These are phyloP conservation scores for Aramus guarauna DNA, from an alignment of 2,113 vertebrate genomes.

Conservation along the genomic window DNA sequence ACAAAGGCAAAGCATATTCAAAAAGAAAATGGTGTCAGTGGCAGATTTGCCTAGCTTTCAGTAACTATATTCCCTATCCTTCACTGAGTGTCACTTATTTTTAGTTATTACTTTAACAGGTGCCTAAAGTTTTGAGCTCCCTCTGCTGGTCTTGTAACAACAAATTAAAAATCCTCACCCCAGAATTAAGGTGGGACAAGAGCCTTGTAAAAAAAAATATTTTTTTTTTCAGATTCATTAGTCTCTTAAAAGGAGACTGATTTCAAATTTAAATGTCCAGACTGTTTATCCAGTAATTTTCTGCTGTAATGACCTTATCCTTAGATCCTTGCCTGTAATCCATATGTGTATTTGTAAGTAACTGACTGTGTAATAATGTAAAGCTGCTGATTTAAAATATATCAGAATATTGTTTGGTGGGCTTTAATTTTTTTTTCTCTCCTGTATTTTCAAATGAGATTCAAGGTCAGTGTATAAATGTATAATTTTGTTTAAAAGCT, in stretches of 20 bases:
- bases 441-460: neutral
- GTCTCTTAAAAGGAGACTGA: neutral
- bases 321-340: neutral
- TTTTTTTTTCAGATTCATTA: neutral
- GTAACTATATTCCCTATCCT: neutral
- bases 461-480: neutral
- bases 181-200: neutral
- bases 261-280: neutral
- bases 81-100: rapidly evolving
- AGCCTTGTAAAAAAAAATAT: neutral
- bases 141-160: neutral
- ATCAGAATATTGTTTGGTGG: neutral
- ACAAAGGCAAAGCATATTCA: neutral
- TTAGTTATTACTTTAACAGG: too few relatives aligned
- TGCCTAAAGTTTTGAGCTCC: neutral
- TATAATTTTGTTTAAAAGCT: neutral
- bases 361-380: neutral
- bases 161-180: neutral
- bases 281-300: neutral
- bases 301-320: neutral
- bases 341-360: neutral
- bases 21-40: too few relatives aligned
- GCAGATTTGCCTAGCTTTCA: neutral
- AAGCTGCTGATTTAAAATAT: neutral
- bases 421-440: neutral